phyloP scores from a whole-genome alignment of 2,113 vertebrate species.

The Phalacrocorax aristotelis region DNA sequence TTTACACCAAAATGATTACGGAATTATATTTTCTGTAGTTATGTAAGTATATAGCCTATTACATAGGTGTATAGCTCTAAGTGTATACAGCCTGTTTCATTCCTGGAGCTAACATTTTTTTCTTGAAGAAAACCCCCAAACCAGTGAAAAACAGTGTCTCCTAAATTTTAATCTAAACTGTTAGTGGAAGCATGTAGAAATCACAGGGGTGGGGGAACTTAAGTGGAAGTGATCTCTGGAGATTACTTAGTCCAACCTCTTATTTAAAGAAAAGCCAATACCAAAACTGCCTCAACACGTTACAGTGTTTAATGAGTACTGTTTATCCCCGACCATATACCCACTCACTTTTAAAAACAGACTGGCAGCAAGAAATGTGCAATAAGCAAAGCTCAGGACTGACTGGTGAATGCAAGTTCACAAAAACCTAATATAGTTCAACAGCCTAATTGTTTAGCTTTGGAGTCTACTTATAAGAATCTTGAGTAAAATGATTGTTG shows the following conservation, averaged over 20 bases:
- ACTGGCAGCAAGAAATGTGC: neutral
- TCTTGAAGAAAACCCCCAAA: neutral
- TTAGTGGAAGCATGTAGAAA: neutral
- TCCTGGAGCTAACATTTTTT: neutral
- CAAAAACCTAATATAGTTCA: neutral
- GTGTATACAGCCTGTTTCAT: neutral
- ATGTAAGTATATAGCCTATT: neutral
- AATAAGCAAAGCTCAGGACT: neutral
- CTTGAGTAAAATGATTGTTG: neutral
- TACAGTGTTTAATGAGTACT: neutral
- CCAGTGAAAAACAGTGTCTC: neutral
- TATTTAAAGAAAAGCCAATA: neutral
- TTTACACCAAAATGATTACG: neutral
- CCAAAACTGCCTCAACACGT: neutral
- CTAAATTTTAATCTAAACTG: neutral
- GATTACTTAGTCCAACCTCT: neutral
- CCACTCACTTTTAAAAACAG: neutral
- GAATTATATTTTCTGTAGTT: neutral
- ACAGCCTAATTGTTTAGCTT: neutral
- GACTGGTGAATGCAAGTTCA: neutral
- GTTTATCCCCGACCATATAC: neutral
- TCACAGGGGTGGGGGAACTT: no score
- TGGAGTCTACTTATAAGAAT: neutral
- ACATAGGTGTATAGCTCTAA: accelerated
- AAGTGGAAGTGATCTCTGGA: neutral